Percentiles rank a stretch among this genome's conserved stretches.
phyloP scores from a whole-genome alignment of 2,113 vertebrate species.

The Chascanopsetta lugubris region DNA sequence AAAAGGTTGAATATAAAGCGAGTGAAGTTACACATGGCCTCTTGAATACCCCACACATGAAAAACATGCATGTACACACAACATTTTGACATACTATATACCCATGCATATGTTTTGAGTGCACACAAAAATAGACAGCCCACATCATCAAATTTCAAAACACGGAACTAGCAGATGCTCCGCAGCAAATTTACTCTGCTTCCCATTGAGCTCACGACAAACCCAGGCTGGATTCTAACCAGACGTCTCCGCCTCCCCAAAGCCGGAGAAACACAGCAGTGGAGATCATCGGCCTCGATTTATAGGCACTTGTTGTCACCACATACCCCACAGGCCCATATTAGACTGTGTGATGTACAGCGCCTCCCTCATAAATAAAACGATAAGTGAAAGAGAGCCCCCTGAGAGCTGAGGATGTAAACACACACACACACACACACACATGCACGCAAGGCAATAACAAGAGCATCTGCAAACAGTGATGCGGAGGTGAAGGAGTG shows the following conservation, averaged over 20 bases:
- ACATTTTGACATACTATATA: too few relatives aligned
- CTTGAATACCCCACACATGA: neutral
- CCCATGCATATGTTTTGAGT: neutral
- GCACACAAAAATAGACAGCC: neutral
- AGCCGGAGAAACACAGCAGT: conserved; percentile 28
- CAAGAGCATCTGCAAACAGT: neutral
- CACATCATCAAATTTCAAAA: neutral
- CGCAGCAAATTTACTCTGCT: neutral
- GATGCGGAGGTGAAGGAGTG: neutral
- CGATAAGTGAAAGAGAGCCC: neutral
- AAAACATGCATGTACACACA: neutral
- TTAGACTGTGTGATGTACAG: neutral
- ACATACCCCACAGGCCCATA: conserved; percentile 5
- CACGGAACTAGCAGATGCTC: neutral
- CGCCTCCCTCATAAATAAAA: conserved; percentile 26
- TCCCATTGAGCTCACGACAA: conserved; percentile 4
- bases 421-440: neutral
- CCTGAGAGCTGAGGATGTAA: neutral
- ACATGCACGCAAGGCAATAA: neutral
- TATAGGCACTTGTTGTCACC: conserved; percentile 45
- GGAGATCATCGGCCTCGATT: conserved; percentile 43
- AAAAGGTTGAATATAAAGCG: neutral
- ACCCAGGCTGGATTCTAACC: conserved; percentile 1
- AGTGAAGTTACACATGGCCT: neutral
- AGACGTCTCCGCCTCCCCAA: conserved; percentile 32